These are phyloP conservation scores for Apostichopus leukothele DNA, from an alignment of 53 echinoderm and acorn worm genomes.

Conservation along the genomic window DNA sequence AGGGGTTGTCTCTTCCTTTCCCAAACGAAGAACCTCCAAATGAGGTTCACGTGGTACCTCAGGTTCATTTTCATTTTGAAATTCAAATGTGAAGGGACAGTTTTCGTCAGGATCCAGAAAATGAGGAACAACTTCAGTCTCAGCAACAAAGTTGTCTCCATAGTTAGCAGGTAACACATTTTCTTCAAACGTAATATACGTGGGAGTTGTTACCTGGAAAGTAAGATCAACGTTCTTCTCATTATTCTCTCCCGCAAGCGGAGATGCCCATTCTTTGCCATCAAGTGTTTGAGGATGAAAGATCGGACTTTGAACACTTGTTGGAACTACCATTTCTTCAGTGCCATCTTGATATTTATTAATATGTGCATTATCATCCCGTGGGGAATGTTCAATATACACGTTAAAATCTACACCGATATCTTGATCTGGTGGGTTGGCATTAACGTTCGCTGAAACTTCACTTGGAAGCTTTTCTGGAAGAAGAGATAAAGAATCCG, in stretches of 20 bases:
- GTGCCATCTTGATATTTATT: neutral
- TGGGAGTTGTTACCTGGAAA: neutral
- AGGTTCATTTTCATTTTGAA: neutral
- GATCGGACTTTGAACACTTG: neutral
- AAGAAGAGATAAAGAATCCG: too few relatives aligned
- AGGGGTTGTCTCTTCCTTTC: neutral
- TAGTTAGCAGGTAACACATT: constrained; percentile 16
- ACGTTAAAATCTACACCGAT: neutral
- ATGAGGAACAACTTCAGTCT: constrained; percentile 4
- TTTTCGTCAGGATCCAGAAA: constrained; percentile 11
- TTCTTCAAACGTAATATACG: constrained; percentile 1
- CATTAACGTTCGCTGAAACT: neutral
- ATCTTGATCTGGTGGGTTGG: neutral
- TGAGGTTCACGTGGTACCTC: neutral
- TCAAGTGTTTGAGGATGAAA: constrained; percentile 8
- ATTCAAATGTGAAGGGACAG: neutral
- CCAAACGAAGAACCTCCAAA: neutral
- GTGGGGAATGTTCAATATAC: neutral
- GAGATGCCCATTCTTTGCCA: neutral
- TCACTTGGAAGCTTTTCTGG: too few relatives aligned
- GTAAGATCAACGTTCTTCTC: neutral
- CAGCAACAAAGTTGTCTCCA: neutral
- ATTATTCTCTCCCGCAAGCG: neutral
- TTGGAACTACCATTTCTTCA: constrained; percentile 12
- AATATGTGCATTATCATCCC: neutral